Percentiles rank a stretch among this genome's conserved stretches.
These are phyloP conservation scores for Parotia lawesii DNA, from an alignment of 2,113 vertebrate genomes.

Conservation along the genomic window DNA sequence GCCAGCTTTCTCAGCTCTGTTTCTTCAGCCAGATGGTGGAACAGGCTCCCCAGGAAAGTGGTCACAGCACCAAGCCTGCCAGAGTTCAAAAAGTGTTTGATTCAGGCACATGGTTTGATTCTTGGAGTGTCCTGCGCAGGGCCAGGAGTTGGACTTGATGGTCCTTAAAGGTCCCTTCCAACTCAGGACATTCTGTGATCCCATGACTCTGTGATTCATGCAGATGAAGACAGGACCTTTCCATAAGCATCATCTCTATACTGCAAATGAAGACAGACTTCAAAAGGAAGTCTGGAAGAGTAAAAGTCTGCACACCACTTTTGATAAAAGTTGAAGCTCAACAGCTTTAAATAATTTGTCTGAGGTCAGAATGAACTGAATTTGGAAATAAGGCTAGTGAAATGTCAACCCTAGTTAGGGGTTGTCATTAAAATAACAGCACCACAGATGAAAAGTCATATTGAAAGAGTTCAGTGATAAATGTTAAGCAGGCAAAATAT, in stretches of 20 bases:
- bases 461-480: background rate
- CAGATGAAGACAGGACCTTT: background rate
- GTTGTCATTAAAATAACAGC: background rate
- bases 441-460: background rate
- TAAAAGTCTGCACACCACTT: background rate
- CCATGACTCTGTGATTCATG: background rate
- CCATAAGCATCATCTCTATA: background rate
- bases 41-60: background rate
- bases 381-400: background rate
- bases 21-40: background rate
- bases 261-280: background rate
- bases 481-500: background rate
- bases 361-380: background rate
- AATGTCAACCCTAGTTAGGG: conserved; percentile 3
- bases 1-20: background rate
- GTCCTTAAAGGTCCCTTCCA: background rate
- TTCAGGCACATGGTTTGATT: background rate
- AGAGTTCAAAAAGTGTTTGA: background rate
- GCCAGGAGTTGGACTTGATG: background rate
- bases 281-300: background rate
- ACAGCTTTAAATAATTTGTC: background rate
- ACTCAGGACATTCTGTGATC: background rate
- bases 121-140: background rate
- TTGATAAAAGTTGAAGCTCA: background rate
- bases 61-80: background rate